phyloP scores from a whole-genome alignment of 2,797 vertebrate genomes.

The Danio aesculapii region DNA sequence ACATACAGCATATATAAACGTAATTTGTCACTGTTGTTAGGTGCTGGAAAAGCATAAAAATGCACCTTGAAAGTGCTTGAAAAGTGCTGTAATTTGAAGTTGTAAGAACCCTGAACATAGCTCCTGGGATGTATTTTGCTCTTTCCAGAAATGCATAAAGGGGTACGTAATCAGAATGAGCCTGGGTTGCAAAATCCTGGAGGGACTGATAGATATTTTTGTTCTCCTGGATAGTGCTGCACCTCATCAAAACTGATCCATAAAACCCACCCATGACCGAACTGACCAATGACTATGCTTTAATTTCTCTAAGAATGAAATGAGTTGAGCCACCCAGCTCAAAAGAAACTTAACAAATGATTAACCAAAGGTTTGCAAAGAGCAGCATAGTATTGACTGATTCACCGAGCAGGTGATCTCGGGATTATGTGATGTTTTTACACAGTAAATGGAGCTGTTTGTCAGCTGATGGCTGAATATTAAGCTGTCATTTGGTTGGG shows the following conservation, averaged over 20 bases:
- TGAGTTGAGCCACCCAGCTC: slow-evolving; percentile 5
- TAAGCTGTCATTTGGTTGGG: slow-evolving; percentile 8
- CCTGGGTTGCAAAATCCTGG: too few species aligned
- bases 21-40: too few species aligned
- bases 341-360: slow-evolving; percentile 20
- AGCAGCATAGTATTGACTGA: slow-evolving; percentile 4
- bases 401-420: neutral
- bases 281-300: neutral
- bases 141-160: too few species aligned
- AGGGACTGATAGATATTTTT: too few species aligned
- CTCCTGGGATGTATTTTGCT: too few species aligned
- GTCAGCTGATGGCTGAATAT: slow-evolving; percentile 6
- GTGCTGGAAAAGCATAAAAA: too few species aligned
- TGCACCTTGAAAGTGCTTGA: too few species aligned
- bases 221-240: neutral
- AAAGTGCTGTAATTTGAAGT: too few species aligned
- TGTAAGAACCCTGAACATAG: too few species aligned
- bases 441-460: neutral
- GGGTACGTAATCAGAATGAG: too few species aligned
- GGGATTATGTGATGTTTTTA: too few species aligned
- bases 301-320: neutral
- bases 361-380: slow-evolving; percentile 33
- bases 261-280: slow-evolving; percentile 2
- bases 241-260: neutral
- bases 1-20: too few species aligned